Evolutionary conservation across 2,888 invertebrate species (phyloP).

Genomic region (Lissonota sp.): DNA sequence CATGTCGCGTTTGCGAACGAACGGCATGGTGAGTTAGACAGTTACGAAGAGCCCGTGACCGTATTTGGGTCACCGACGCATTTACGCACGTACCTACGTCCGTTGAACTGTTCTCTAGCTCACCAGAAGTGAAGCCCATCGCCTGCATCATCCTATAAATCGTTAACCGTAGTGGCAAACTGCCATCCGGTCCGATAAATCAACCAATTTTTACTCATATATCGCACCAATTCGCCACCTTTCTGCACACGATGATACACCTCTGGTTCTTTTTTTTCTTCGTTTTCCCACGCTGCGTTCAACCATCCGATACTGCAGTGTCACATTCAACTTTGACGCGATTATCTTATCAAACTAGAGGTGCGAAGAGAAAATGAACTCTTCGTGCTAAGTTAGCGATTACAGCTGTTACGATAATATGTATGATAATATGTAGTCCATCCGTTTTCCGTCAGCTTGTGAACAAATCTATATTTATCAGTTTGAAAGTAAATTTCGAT

Average conservation of each 20-base stretch:
- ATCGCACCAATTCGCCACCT: neutral
- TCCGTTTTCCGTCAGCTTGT: no score
- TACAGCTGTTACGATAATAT: no score
- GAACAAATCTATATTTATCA: no score
- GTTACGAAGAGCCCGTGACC: slow-evolving; percentile 63
- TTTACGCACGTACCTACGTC: slow-evolving; percentile 62
- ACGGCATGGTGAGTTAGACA: slow-evolving; percentile 49
- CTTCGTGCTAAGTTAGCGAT: no score
- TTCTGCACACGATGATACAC: neutral
- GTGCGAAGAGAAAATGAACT: no score
- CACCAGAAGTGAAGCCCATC: slow-evolving; percentile 19
- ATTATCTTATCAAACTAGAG: no score
- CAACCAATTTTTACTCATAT: slow-evolving; percentile 19
- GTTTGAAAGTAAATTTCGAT: no score
- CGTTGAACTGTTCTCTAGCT: slow-evolving; percentile 62
- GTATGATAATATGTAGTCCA: no score
- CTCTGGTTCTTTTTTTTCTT: neutral
- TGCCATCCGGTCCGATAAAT: slow-evolving; percentile 31
- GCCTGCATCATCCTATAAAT: slow-evolving; percentile 18
- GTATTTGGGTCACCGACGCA: slow-evolving; percentile 67
- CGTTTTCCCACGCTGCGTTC: no score
- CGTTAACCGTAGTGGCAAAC: slow-evolving; percentile 11
- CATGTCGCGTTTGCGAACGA: neutral
- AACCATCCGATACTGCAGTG: no score
- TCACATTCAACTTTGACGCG: no score